Evolutionary conservation across 2,888 invertebrate genomes (phyloP), one percentile per base, ranked within the genome.

Genomic region (Hetaerina titia): DNA sequence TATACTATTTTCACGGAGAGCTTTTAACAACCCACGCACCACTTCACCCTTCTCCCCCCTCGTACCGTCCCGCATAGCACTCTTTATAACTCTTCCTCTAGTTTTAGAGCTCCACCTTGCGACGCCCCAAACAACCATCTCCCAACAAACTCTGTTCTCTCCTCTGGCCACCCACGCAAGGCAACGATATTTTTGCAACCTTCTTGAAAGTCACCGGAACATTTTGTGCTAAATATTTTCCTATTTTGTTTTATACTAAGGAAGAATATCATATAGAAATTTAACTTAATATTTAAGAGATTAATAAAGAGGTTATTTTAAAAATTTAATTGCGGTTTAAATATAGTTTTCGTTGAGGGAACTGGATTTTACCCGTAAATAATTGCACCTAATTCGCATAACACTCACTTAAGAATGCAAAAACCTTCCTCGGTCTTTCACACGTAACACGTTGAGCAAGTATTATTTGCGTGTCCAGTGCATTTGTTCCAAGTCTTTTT

Each of bases 1-100:
- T 57, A 92, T 15, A 64, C 92, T 92, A 92, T 92, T 92, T 92
- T 92, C 92, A 92, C n/a, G 69, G 92, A 92, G 92, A 74, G 92
- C 92, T 92, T 89, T 81, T 19, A 69, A 92, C 92, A 74, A n/a
- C 69, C 92, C 92, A 92, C 74, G 69, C 74, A 13, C 69, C 60
- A 22, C 89, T 5, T 57, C 58, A 56, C 57, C 45, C 57, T 63
- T 17, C 0, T n/a, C 8, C 5, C 89, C 89, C 58, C 22, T 58
- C 57, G 25, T n/a, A 22, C 57, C 57, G 89, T 81, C 81, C 31
- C 89, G 89, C 89, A 89, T 89, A 89, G n/a, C 56, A 74, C 69
- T 92, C 69, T 57, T 74, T 69, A 56, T 92, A 92, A 69, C 92
- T n/a, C 92, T 69, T 56, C 31, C 89, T 89, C 56, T 58, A 89